These are phyloP conservation scores for Peromyscus leucopus DNA, from an alignment of 2,113 vertebrate genomes.

Conservation along the genomic window DNA sequence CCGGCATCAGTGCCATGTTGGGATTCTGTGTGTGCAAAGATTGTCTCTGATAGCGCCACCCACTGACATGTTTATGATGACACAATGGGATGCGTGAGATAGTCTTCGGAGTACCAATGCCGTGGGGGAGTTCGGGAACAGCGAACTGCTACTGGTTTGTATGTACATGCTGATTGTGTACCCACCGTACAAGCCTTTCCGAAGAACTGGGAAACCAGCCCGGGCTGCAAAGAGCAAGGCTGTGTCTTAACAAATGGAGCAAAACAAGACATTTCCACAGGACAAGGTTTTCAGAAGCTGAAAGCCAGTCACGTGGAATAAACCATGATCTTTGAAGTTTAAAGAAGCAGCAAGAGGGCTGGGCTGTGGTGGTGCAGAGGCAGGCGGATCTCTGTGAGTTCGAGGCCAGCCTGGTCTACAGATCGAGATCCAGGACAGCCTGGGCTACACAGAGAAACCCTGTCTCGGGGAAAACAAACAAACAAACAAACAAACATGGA, in stretches of 20 bases:
- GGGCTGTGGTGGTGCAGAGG: too few species aligned
- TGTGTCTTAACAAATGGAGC: neutral
- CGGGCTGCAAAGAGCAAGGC: neutral
- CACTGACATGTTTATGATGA: neutral
- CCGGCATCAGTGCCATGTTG: neutral
- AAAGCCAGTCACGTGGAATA: neutral
- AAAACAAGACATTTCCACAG: neutral
- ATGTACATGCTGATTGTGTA: neutral
- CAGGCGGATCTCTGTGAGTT: too few species aligned
- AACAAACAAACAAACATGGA: too few species aligned
- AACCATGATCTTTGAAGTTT: neutral
- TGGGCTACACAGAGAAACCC: too few species aligned
- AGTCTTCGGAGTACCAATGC: neutral
- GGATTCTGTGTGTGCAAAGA: neutral
- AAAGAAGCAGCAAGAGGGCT: neutral
- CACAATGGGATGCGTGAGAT: neutral
- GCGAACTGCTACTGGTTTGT: neutral
- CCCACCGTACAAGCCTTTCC: neutral
- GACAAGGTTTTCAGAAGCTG: neutral
- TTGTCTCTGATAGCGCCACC: neutral
- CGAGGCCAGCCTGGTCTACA: too few species aligned
- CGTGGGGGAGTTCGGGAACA: neutral
- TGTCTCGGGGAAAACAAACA: too few species aligned
- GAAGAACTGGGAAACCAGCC: neutral
- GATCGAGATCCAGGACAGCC: too few species aligned